Evolutionary conservation across 53 echinoderm and acorn worm species (phyloP), one percentile per base, ranked within the genome.

Genomic region (Pentamera pediparva): DNA sequence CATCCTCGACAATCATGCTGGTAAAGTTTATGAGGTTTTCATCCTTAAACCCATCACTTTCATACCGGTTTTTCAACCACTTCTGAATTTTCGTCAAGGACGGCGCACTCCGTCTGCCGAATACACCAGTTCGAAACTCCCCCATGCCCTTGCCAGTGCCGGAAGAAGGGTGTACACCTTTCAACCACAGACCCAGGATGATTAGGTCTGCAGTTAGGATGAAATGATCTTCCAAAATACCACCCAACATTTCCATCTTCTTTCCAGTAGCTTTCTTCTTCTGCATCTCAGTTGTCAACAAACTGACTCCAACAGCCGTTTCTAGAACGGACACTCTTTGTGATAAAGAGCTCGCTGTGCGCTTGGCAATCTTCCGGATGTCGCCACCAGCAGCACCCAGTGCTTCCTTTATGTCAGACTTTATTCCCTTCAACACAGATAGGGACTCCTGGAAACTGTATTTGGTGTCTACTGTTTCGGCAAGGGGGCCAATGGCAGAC

Each of bases 251-350:
- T 15, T 30, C 12, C 6, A 41, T 43, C 27, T 18, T 21, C 40
- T 20, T 40, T 4, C 67, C 67, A n/a, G 43, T 25, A 13, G 67
- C 43, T 25, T 67, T 67, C 67, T 43, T 67, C 25, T 41, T 26
- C 17, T 67, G 67, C 38, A 67, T 45, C 67, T 67, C 67, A 24
- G 67, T 67, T 21, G 40, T 43, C 12, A 43, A 41, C 67, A 67
- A 67, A 43, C 29, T 41, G 7, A 67, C 45, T 28, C 45, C 67
- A 37, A 39, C 39, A 12, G 41, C 28, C 30, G 40, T 39, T 38
- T 30, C 45, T 3, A 67, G 39, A 27, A 26, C 39, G 3, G 39
- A 40, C 67, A 67, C 29, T 27, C 58, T n/a, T n/a, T n/a, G n/a
- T n/a, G n/a, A n/a, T n/a, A n/a, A n/a, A n/a, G n/a, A n/a, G n/a